These are phyloP conservation scores for Pygocentrus nattereri DNA, from an alignment of 2,797 vertebrate species.

Conservation along the genomic window DNA sequence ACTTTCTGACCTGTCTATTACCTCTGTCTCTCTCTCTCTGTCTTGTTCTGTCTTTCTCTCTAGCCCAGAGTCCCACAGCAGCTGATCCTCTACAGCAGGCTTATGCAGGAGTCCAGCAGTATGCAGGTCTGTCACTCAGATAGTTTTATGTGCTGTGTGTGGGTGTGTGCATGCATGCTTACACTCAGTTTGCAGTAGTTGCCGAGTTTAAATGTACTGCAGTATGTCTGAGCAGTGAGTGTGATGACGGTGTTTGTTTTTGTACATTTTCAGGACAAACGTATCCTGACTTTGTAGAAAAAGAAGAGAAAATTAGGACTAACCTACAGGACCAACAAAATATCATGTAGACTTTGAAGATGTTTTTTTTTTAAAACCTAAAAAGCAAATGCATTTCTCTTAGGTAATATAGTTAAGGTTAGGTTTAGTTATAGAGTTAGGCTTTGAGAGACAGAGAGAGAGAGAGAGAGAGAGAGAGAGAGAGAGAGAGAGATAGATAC, in stretches of 20 bases:
- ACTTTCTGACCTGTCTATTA: constrained; percentile 24
- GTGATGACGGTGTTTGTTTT: constrained; percentile 60
- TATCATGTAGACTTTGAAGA: too few species aligned
- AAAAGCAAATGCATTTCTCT: too few species aligned
- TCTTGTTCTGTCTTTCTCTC: constrained; percentile 52
- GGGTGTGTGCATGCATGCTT: constrained; percentile 41
- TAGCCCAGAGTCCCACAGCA: constrained; percentile 98
- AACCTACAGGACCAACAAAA: too few species aligned
- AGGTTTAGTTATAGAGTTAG: too few species aligned
- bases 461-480: too few species aligned
- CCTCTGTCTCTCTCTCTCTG: constrained; percentile 31
- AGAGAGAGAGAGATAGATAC: too few species aligned
- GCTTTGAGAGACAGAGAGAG: too few species aligned
- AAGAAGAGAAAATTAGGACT: too few species aligned
- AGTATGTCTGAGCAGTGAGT: constrained; percentile 50
- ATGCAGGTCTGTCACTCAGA: constrained; percentile 90
- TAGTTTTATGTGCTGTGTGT: constrained; percentile 26
- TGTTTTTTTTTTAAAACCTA: too few species aligned
- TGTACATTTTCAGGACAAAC: constrained; percentile 27
- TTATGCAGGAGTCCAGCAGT: constrained; percentile 99
- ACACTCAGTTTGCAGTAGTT: constrained; percentile 10
- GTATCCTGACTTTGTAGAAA: too few species aligned
- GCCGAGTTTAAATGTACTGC: constrained; percentile 26
- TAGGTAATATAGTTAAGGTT: too few species aligned
- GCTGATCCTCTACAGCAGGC: constrained; percentile 98